A percentile compares a stretch with the other conserved stretches of the same genome.
Conservation (phyloP, 2,113 vertebrate genomes). For the Dromaius novaehollandiae region DNA sequence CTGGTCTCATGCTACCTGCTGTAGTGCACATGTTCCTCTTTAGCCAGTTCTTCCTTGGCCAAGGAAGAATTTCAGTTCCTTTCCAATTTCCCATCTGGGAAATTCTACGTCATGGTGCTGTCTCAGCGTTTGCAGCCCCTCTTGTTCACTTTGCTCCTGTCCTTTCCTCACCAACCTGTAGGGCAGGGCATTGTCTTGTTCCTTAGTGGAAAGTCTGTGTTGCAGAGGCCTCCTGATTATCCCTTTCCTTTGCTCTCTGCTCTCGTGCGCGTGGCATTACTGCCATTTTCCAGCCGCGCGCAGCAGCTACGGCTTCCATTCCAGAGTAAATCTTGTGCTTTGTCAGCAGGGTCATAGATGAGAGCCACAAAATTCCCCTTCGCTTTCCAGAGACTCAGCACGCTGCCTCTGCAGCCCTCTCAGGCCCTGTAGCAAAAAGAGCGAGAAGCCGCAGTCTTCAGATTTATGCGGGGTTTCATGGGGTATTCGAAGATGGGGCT, state of each 20-base stretch:
- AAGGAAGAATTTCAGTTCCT: neutral
- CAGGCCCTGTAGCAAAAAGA: neutral
- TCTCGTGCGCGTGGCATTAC: fast-evolving
- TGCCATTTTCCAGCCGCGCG: neutral
- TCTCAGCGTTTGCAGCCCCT: neutral
- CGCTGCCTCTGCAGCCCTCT: neutral
- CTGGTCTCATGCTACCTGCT: neutral
- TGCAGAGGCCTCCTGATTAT: neutral
- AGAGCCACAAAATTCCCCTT: neutral
- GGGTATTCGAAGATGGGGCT: neutral
- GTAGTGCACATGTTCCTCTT: neutral
- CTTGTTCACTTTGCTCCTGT: neutral
- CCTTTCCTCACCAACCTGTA: neutral
- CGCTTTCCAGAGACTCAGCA: fast-evolving
- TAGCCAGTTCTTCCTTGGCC: neutral
- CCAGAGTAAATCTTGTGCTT: neutral
- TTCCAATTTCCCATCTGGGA: neutral
- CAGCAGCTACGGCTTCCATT: neutral
- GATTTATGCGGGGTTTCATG: neutral
- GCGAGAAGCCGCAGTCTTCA: neutral
- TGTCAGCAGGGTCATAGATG: neutral
- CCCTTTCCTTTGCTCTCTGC: neutral
- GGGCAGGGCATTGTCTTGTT: neutral
- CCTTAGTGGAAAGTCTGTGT: neutral
- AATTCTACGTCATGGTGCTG: neutral